Percentiles rank a stretch among this genome's conserved stretches.
Conservation (phyloP, 2,113 vertebrate genomes). For the Centropus unirufus region DNA sequence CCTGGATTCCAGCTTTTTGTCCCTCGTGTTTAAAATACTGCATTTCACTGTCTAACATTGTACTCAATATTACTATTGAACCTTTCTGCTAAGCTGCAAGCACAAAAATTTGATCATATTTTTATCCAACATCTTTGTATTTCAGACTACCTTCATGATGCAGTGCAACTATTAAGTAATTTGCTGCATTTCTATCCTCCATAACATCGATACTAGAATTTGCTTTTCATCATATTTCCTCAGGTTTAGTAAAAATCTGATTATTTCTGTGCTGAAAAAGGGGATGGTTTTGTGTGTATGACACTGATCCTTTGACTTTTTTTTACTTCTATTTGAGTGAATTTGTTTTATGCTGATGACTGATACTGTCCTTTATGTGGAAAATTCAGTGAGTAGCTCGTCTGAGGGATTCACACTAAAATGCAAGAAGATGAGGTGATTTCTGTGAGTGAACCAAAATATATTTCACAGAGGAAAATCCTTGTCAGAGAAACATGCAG, state of each 20-base stretch:
- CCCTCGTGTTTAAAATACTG: neutral
- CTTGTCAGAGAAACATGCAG: neutral
- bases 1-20: neutral
- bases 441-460: slow-evolving; percentile 27
- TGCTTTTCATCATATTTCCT: neutral
- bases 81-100: neutral
- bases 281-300: neutral
- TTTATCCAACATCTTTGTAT: neutral
- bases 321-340: neutral
- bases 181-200: neutral
- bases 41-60: neutral
- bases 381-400: neutral
- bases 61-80: neutral
- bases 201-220: neutral
- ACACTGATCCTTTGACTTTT: neutral
- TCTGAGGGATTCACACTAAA: neutral
- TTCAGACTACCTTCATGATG: neutral
- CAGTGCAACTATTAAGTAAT: neutral
- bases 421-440: neutral
- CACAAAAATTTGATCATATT: neutral
- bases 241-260: neutral
- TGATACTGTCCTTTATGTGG: neutral
- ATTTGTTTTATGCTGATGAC: neutral
- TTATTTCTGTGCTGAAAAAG: neutral
- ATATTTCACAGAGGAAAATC: neutral